These are phyloP conservation scores for Hydrotaea diabolus DNA, from an alignment of 2,888 invertebrate species.

Conservation along the genomic window DNA sequence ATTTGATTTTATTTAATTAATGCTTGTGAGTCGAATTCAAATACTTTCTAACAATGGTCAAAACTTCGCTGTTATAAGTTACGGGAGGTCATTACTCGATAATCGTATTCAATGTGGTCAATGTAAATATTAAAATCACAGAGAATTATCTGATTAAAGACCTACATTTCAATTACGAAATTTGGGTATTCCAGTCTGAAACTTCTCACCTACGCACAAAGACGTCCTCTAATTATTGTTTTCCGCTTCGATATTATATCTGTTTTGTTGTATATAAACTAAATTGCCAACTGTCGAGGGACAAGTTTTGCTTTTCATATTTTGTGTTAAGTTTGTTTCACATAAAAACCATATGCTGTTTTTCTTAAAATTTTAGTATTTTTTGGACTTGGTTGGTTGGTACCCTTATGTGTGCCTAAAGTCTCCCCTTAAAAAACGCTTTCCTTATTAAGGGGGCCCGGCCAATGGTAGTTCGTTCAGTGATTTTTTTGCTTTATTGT, in stretches of 20 bases:
- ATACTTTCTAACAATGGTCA: background rate
- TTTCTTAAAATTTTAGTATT: no score
- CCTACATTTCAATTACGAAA: constrained; percentile 34
- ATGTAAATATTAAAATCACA: constrained; percentile 70
- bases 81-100: constrained; percentile 27
- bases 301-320: background rate
- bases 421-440: no score
- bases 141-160: constrained; percentile 67
- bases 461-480: no score
- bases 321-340: background rate
- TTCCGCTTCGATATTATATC: constrained; percentile 39
- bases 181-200: background rate
- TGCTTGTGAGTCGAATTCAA: background rate
- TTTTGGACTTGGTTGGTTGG: no score
- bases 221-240: constrained; percentile 34
- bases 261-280: constrained; percentile 16
- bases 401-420: no score
- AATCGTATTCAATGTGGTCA: constrained; percentile 30
- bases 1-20: background rate
- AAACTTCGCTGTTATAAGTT: background rate
- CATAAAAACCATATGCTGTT: no score
- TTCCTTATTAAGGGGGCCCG: no score
- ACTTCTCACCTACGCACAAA: background rate
- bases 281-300: background rate
- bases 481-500: no score